Conservation (phyloP, 64 coral and sea anemone species). For the Catalaphyllia jardinei region DNA sequence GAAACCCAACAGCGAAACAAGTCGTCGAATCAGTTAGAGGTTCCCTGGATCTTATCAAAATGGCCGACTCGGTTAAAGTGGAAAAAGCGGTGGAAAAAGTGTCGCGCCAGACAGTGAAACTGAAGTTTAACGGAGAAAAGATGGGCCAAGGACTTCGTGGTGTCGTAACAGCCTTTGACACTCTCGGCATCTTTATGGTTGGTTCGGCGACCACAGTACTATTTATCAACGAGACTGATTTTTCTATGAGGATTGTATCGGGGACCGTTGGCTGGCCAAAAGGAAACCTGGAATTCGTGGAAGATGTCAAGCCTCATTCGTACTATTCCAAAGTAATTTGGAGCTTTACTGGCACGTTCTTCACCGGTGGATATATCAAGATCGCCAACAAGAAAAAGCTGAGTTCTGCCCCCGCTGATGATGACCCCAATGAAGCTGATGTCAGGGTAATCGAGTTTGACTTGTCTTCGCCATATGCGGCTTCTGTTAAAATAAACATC, state of each 20-base stretch:
- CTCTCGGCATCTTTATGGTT: background rate
- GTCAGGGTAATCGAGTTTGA: background rate
- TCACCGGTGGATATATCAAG: too few species aligned
- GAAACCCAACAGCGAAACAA: background rate
- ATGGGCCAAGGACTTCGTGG: too few species aligned
- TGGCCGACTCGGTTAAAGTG: background rate
- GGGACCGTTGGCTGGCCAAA: background rate
- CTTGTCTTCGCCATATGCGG: background rate
- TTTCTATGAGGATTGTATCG: background rate
- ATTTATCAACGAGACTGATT: background rate
- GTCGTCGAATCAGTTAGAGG: background rate
- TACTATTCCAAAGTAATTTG: background rate
- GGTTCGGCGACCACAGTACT: background rate
- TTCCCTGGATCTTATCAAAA: background rate
- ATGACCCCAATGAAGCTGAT: background rate
- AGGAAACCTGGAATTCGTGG: background rate
- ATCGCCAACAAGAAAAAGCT: too few species aligned
- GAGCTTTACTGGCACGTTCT: too few species aligned
- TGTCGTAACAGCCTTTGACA: too few species aligned
- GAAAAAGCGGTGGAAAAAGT: background rate
- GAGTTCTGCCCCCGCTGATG: background rate
- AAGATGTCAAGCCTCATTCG: conserved; percentile 2
- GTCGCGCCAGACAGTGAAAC: background rate
- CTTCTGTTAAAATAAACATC: background rate
- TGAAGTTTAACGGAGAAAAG: background rate